Evolutionary conservation across 2,888 invertebrate species (phyloP).

Genomic region (Acanthosepion pharaonis): DNA sequence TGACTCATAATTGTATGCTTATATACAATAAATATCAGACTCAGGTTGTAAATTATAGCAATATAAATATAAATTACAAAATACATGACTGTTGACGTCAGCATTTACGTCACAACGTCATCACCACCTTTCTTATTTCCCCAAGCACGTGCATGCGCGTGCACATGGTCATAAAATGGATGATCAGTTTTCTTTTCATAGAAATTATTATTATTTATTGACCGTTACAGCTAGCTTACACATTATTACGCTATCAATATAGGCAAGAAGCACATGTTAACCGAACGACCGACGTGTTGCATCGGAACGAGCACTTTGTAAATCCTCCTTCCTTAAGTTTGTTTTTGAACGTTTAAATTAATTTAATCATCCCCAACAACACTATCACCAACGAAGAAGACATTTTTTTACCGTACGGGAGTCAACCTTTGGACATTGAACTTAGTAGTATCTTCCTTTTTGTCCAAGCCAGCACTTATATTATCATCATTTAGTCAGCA

Average conservation of each 20-base stretch:
- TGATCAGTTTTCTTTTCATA: not conserved
- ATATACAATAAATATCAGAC: too few relatives aligned
- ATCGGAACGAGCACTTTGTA: too few relatives aligned
- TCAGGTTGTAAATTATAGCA: not conserved
- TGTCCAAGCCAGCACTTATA: not conserved
- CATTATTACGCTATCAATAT: too few relatives aligned
- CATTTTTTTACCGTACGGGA: not conserved
- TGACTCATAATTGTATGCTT: not conserved
- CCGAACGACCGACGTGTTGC: too few relatives aligned
- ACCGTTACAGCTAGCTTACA: too few relatives aligned
- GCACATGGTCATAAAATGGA: constrained; percentile 1
- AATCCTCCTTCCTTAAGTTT: too few relatives aligned
- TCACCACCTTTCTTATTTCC: not conserved
- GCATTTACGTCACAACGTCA: not conserved
- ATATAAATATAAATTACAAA: not conserved
- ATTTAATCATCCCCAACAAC: not conserved
- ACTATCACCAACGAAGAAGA: not conserved
- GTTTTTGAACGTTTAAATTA: not conserved
- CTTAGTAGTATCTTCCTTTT: not conserved
- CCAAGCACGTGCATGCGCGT: constrained; percentile 5
- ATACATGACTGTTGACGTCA: not conserved
- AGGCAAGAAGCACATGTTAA: too few relatives aligned
- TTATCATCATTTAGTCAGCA: not conserved
- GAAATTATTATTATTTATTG: not conserved
- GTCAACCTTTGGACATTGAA: not conserved